Evolutionary conservation across 2,888 invertebrate species (phyloP).

Genomic region (Stictocephala bisonia): DNA sequence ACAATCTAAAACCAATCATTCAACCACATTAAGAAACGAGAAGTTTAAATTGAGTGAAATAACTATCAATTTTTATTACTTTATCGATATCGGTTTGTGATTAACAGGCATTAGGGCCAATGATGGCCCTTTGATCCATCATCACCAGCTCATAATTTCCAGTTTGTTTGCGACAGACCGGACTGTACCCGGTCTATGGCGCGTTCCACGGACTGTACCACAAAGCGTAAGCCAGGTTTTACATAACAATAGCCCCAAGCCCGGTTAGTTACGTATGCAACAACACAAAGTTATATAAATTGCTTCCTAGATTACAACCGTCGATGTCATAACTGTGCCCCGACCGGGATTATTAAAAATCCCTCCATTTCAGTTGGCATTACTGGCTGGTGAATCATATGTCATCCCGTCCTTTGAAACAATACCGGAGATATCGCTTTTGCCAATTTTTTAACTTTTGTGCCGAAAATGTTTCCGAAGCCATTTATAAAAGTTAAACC

Average conservation of each 20-base stretch:
- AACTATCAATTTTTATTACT: no score
- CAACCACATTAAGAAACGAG: no score
- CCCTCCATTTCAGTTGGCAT: conserved; percentile 44
- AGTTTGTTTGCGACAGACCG: no score
- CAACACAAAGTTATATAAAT: conserved; percentile 43
- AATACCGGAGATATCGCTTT: conserved; percentile 7
- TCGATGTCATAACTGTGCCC: conserved; percentile 43
- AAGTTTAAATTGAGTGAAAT: no score
- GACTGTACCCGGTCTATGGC: conserved; percentile 32
- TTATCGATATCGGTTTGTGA: no score
- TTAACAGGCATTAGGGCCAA: no score
- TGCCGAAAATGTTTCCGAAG: no score
- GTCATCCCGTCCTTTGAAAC: conserved; percentile 36
- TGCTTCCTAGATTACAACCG: conserved; percentile 42
- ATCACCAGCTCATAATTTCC: no score
- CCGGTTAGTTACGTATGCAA: conserved; percentile 42
- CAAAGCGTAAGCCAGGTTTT: conserved; percentile 39
- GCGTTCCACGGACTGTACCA: conserved; percentile 33
- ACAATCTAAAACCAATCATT: no score
- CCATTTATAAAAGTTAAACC: no score
- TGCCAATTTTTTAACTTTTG: no score
- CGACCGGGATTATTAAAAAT: conserved; percentile 41
- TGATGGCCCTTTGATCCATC: no score
- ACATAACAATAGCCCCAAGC: conserved; percentile 43
- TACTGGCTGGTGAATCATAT: conserved; percentile 40